Evolutionary conservation across 2,797 vertebrate genomes (phyloP).

Genomic region (Pipistrellus nathusii): DNA sequence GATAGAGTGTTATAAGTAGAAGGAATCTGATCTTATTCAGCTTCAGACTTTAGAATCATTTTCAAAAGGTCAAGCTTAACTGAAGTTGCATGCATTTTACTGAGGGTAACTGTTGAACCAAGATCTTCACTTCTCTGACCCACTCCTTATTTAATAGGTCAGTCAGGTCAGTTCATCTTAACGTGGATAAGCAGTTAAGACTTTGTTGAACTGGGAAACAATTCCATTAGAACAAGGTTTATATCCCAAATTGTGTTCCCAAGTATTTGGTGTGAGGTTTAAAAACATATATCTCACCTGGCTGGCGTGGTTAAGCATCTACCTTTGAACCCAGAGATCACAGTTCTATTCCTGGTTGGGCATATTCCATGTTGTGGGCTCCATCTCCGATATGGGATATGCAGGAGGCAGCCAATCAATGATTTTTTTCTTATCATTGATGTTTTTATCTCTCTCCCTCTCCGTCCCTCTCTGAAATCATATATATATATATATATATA

Average conservation of each 20-base stretch:
- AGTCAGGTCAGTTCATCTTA: neutral
- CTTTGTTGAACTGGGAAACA: neutral
- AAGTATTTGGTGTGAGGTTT: neutral
- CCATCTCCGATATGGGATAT: too few species aligned
- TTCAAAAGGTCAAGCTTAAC: neutral
- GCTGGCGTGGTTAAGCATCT: too few species aligned
- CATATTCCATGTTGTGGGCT: too few species aligned
- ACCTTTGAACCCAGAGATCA: too few species aligned
- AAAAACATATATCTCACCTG: neutral
- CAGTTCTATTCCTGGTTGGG: too few species aligned
- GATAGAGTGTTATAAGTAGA: neutral
- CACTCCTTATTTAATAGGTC: neutral
- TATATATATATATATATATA: too few species aligned
- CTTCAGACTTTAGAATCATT: neutral
- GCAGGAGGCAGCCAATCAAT: too few species aligned
- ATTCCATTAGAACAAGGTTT: neutral
- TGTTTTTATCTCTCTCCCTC: too few species aligned
- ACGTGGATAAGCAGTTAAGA: neutral
- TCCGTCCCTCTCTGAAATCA: too few species aligned
- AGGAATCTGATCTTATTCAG: neutral
- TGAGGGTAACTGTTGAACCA: neutral
- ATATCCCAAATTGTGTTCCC: neutral
- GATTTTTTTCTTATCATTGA: too few species aligned
- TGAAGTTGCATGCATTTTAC: neutral
- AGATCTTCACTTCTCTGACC: neutral